Percentiles rank a stretch among this genome's conserved stretches.
Conservation (phyloP, 2,888 invertebrate genomes). For the Pterobdella sp. region DNA sequence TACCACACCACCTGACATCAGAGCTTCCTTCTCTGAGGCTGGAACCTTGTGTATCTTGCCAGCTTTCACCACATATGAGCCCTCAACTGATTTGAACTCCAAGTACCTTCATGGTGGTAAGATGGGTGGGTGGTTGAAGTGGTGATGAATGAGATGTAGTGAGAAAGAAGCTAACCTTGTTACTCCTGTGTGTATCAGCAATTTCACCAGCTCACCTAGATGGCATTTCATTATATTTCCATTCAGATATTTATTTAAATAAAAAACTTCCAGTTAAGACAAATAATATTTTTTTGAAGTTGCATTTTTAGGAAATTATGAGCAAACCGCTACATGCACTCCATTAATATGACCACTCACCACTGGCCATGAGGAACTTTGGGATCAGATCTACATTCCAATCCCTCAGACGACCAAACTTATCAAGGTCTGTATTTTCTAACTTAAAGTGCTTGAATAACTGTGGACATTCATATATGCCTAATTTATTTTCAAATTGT, state of each 20-base stretch:
- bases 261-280: neutral
- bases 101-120: conserved; percentile 63
- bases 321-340: neutral
- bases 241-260: conserved; percentile 1
- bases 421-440: conserved; percentile 38
- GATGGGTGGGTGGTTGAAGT: neutral
- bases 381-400: conserved; percentile 99
- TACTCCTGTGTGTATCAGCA: conserved; percentile 93
- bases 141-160: neutral
- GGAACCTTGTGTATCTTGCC: conserved; percentile 92
- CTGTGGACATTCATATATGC: conserved; percentile 38
- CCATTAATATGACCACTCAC: conserved; percentile 39
- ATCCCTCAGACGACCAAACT: conserved; percentile 62
- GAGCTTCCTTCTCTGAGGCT: conserved; percentile 92
- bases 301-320: neutral
- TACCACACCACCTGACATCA: conserved; percentile 34
- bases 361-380: conserved; percentile 99
- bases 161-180: conserved; percentile 58
- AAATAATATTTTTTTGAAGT: neutral
- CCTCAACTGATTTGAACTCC: conserved; percentile 96
- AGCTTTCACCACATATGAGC: conserved; percentile 85
- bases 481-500: too few relatives aligned
- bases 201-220: conserved; percentile 74
- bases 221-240: neutral
- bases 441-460: conserved; percentile 47